Evolutionary conservation across 2,888 invertebrate species (phyloP).

Genomic region (Eupeodes latifasciatus): DNA sequence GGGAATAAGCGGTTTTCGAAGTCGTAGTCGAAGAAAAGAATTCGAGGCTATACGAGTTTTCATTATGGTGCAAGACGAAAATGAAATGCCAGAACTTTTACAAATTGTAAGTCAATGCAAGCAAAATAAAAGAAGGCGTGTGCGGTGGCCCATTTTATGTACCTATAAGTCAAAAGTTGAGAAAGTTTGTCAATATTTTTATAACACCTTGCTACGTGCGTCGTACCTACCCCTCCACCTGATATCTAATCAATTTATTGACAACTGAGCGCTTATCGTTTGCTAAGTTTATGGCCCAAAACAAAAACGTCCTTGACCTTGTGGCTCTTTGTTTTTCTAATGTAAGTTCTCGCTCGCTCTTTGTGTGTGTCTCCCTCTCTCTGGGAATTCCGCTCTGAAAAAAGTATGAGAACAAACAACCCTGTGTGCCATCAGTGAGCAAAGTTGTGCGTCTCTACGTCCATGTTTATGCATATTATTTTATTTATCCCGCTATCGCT

Average conservation of each 20-base stretch:
- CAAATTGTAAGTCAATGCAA: slow-evolving; percentile 49
- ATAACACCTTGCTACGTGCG: not conserved
- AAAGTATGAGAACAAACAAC: not conserved
- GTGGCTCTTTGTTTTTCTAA: slow-evolving; percentile 24
- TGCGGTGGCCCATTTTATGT: not conserved
- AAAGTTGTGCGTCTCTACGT: slow-evolving; percentile 7
- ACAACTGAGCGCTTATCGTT: slow-evolving; percentile 47
- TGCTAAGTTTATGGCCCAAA: slow-evolving; percentile 44
- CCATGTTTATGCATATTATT: not conserved
- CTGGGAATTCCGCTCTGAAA: slow-evolving; percentile 37
- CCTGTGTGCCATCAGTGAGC: not conserved
- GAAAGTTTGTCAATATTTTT: slow-evolving; percentile 37
- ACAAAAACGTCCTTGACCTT: slow-evolving; percentile 72
- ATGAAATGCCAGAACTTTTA: slow-evolving; percentile 30
- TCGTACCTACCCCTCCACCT: not conserved
- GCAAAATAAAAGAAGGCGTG: not conserved
- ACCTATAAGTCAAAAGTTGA: no score
- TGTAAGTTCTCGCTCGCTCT: slow-evolving; percentile 38
- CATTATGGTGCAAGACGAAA: slow-evolving; percentile 48
- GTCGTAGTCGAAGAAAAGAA: not conserved
- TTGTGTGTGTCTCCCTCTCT: slow-evolving; percentile 19
- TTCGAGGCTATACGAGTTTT: slow-evolving; percentile 25
- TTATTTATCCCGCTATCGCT: not conserved
- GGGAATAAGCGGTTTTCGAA: not conserved
- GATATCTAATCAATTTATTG: slow-evolving; percentile 11